Percentiles rank a stretch among this genome's conserved stretches.
Evolutionary conservation across 2,113 vertebrate genomes (phyloP).

Genomic region (Tinamus guttatus): DNA sequence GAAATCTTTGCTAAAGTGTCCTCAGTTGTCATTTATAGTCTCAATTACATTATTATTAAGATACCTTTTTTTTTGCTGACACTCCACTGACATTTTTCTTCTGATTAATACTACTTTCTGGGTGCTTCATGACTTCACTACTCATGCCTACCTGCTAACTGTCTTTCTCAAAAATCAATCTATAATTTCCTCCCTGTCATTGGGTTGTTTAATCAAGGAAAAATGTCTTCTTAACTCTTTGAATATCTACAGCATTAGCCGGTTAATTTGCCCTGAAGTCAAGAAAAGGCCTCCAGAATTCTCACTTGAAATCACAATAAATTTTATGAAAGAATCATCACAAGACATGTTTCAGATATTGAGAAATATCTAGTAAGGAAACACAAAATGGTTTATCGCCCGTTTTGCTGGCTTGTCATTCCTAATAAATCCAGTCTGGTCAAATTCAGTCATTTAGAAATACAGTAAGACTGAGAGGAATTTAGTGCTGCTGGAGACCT

Average conservation of each 20-base stretch:
- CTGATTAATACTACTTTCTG: constrained; percentile 40
- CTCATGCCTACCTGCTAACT: constrained; percentile 37
- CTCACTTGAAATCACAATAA: neutral
- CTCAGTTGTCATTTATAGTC: neutral
- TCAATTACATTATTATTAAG: neutral
- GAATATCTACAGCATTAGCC: neutral
- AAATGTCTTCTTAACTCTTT: constrained; percentile 17
- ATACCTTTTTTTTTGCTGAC: neutral
- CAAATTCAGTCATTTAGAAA: constrained; percentile 9
- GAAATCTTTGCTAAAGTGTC: neutral
- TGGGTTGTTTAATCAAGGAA: constrained; percentile 59
- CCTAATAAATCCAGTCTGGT: neutral
- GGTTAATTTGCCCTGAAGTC: neutral
- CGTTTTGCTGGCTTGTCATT: neutral
- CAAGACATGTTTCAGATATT: neutral
- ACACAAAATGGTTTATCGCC: neutral
- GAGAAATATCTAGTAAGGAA: neutral
- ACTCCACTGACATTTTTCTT: constrained; percentile 8
- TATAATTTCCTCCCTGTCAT: constrained; percentile 56
- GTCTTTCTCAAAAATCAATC: constrained; percentile 66
- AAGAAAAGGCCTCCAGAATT: neutral
- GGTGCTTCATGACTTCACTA: neutral
- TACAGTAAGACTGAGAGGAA: neutral
- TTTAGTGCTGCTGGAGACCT: neutral
- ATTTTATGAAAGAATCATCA: neutral